These are phyloP conservation scores for Poeciliopsis turneri DNA, from an alignment of 2,797 vertebrate species.

Conservation along the genomic window DNA sequence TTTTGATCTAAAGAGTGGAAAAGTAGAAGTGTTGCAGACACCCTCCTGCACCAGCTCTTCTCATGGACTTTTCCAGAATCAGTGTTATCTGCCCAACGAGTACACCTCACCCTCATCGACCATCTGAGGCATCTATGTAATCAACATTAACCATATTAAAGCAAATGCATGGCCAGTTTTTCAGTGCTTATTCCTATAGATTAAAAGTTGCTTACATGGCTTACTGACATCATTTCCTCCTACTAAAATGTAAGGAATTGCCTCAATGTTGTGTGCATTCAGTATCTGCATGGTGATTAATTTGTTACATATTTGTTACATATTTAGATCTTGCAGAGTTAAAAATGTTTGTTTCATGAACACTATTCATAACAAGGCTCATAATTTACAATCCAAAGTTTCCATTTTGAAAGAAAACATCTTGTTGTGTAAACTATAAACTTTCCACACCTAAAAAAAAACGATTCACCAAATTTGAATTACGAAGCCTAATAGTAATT, in stretches of 20 bases:
- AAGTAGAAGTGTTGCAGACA: slow-evolving; percentile 77
- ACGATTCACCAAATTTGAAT: neutral
- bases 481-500: neutral
- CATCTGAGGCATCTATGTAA: slow-evolving; percentile 6
- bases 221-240: neutral
- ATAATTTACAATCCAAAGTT: neutral
- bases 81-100: slow-evolving; percentile 65
- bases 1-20: slow-evolving; percentile 78
- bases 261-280: neutral
- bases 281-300: neutral
- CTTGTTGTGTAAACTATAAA: neutral
- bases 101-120: slow-evolving; percentile 54
- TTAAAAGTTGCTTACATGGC: neutral
- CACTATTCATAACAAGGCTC: neutral
- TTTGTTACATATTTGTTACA: neutral
- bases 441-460: neutral
- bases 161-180: neutral
- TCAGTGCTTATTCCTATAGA: neutral
- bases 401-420: neutral
- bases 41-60: slow-evolving; percentile 28
- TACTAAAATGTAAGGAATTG: neutral
- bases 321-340: neutral
- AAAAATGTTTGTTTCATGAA: neutral
- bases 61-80: slow-evolving; percentile 55
- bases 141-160: neutral